Conservation (phyloP, 2,888 invertebrate genomes). For the Hirudinaria manillensis region DNA sequence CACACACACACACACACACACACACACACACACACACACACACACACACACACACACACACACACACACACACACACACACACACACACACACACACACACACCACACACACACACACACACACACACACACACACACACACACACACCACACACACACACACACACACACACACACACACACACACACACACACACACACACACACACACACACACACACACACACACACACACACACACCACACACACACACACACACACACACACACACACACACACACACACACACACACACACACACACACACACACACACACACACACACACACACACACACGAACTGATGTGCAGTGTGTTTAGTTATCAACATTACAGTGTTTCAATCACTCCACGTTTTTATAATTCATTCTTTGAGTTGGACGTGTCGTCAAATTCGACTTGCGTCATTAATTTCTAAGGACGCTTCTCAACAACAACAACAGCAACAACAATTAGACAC, state of each 20-base stretch:
- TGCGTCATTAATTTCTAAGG: too few relatives aligned
- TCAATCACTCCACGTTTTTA: background rate
- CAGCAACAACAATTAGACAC: too few relatives aligned
- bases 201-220: constrained; percentile 30
- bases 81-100: constrained; percentile 29
- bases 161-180: constrained; percentile 30
- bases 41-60: constrained; percentile 33
- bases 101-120: constrained; percentile 29
- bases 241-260: constrained; percentile 25
- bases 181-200: constrained; percentile 26
- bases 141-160: constrained; percentile 30
- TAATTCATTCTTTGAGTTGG: background rate
- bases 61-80: constrained; percentile 33
- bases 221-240: constrained; percentile 24
- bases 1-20: constrained; percentile 33
- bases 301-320: constrained; percentile 26
- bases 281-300: constrained; percentile 34
- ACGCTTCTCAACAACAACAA: too few relatives aligned
- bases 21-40: constrained; percentile 34
- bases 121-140: constrained; percentile 31
- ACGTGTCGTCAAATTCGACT: too few relatives aligned
- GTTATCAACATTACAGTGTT: background rate
- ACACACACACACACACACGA: background rate
- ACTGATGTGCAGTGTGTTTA: background rate
- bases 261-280: constrained; percentile 32